phyloP scores from a whole-genome alignment of 2,888 invertebrate genomes.

The Drosophila diplacantha region DNA sequence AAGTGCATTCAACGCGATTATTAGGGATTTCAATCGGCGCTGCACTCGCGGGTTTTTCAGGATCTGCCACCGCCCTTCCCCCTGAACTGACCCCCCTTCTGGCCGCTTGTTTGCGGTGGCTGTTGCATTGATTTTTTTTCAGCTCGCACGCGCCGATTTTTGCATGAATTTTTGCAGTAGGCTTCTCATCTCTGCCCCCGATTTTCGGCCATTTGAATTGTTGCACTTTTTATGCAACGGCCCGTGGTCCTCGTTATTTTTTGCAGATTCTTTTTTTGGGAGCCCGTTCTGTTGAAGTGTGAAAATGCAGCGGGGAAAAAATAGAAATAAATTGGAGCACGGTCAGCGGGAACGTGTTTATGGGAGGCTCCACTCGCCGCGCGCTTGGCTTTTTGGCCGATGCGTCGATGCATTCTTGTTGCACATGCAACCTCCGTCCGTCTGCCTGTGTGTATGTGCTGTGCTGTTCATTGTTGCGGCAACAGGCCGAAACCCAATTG shows the following conservation, averaged over 20 bases:
- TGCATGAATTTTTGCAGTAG: constrained; percentile 69
- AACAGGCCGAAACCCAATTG: constrained; percentile 66
- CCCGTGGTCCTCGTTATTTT: constrained; percentile 43
- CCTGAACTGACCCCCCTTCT: constrained; percentile 4
- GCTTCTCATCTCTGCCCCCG: constrained; percentile 23
- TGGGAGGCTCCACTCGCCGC: constrained; percentile 40
- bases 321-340: constrained; percentile 45
- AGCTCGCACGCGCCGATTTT: constrained; percentile 54
- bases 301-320: constrained; percentile 64
- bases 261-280: neutral
- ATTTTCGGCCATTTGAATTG: constrained; percentile 65
- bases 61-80: neutral
- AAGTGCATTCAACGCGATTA: constrained; percentile 68
- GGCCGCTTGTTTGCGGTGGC: constrained; percentile 66
- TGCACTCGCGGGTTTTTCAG: constrained; percentile 52
- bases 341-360: constrained; percentile 28
- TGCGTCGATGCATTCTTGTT: constrained; percentile 66
- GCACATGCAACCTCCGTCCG: constrained; percentile 59
- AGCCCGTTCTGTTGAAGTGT: constrained; percentile 57
- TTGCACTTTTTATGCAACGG: constrained; percentile 70
- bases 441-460: constrained; percentile 9
- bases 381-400: constrained; percentile 48
- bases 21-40: constrained; percentile 71
- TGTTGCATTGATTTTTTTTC: constrained; percentile 53
- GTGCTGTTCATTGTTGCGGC: constrained; percentile 64